Conservation (phyloP, 2,888 invertebrate genomes). For the Drosophila leonis region DNA sequence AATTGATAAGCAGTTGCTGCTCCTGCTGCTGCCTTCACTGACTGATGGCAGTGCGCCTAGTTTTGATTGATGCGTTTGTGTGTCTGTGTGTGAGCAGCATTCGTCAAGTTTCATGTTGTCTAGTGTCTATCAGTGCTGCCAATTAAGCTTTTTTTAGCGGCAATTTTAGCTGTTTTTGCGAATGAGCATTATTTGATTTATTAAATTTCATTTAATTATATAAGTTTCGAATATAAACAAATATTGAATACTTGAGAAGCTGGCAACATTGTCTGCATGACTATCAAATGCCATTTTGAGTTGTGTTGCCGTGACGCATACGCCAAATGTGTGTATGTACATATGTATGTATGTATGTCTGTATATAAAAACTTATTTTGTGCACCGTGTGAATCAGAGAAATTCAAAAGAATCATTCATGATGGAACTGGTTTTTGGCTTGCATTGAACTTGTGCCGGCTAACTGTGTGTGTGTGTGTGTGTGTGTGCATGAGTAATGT, state of each 20-base stretch:
- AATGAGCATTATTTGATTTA: background rate
- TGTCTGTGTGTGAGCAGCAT: background rate
- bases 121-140: conserved; percentile 4
- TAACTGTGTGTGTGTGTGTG: background rate
- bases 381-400: conserved; percentile 57
- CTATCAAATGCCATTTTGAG: conserved; percentile 38
- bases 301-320: conserved; percentile 52
- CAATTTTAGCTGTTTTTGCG: background rate
- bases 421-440: conserved; percentile 45
- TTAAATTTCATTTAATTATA: background rate
- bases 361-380: conserved; percentile 1
- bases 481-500: conserved; percentile 28
- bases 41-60: conserved; percentile 13
- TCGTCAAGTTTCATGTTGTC: conserved; percentile 11
- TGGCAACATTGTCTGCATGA: conserved; percentile 10
- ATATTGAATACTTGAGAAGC: background rate
- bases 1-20: conserved; percentile 50
- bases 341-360: background rate
- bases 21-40: conserved; percentile 7
- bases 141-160: background rate
- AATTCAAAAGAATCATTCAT: conserved; percentile 49
- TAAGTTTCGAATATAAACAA: background rate
- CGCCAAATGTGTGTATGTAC: conserved; percentile 18
- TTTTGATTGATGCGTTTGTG: conserved; percentile 44
- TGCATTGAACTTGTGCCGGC: conserved; percentile 36